Conservation (phyloP, 2,797 vertebrate species). For the Erethizon dorsatum region DNA sequence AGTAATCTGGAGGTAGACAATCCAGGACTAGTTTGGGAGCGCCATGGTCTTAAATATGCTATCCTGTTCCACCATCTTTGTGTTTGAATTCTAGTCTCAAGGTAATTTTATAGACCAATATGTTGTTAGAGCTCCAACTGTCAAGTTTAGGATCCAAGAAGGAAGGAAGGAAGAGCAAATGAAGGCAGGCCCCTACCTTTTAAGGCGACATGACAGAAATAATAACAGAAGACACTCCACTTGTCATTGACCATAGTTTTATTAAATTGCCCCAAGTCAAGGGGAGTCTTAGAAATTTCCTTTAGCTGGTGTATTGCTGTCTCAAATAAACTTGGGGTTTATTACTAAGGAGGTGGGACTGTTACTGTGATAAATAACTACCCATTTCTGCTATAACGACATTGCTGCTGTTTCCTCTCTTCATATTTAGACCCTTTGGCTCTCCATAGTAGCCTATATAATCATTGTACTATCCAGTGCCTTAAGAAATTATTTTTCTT, state of each 20-base stretch:
- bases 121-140: background rate
- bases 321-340: conserved; percentile 11
- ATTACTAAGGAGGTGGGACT: background rate
- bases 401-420: background rate
- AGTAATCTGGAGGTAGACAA: background rate
- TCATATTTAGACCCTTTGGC: background rate
- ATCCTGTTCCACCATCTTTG: background rate
- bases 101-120: background rate
- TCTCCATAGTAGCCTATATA: background rate
- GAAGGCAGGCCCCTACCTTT: background rate
- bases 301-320: background rate
- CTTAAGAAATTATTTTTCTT: conserved; percentile 66
- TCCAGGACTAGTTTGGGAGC: background rate
- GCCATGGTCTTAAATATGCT: background rate
- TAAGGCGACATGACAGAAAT: conserved; percentile 27
- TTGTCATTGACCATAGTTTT: background rate
- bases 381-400: background rate
- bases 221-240: background rate
- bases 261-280: background rate
- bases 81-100: background rate
- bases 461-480: background rate
- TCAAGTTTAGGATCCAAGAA: background rate
- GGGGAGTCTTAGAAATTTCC: background rate
- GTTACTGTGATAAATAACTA: background rate
- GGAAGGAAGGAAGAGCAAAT: background rate